These are phyloP conservation scores for Scatophagus argus DNA, from an alignment of 2,113 vertebrate species.

Conservation along the genomic window DNA sequence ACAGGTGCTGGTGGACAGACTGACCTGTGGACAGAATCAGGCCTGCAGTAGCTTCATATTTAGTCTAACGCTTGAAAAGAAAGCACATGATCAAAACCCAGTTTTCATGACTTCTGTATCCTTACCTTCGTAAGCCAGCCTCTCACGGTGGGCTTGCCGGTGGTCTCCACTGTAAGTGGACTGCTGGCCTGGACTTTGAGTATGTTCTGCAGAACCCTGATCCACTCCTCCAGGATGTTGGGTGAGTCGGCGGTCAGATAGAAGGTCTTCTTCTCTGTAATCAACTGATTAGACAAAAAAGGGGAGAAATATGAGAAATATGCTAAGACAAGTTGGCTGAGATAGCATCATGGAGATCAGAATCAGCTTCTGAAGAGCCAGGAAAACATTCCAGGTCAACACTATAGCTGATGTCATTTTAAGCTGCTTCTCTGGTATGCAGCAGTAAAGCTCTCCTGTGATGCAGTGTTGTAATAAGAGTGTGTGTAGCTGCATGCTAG, in stretches of 20 bases:
- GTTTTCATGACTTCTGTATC: constrained; percentile 7
- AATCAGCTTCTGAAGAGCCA: constrained; percentile 58
- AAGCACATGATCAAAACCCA: not conserved
- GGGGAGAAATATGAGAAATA: constrained; percentile 36
- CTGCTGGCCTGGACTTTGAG: constrained; percentile 89
- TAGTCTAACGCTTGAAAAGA: not conserved
- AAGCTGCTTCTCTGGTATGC: constrained; percentile 65
- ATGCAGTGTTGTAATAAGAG: constrained; percentile 24
- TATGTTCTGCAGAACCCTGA: constrained; percentile 90
- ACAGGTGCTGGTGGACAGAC: no score
- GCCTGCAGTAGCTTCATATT: not conserved
- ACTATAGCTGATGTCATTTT: constrained; percentile 70
- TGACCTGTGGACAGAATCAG: not conserved
- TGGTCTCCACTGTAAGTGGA: constrained; percentile 76
- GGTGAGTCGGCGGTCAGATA: constrained; percentile 92
- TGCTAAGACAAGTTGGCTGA: constrained; percentile 28
- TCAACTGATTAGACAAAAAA: constrained; percentile 79
- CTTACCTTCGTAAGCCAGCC: constrained; percentile 93
- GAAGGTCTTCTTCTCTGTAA: constrained; percentile 92
- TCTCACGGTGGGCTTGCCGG: constrained; percentile 86
- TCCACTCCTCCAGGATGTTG: constrained; percentile 94
- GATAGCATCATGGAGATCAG: constrained; percentile 59
- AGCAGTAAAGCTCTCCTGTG: constrained; percentile 32
- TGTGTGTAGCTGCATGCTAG: not conserved
- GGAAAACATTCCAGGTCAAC: constrained; percentile 64